Conservation (phyloP, 2,888 invertebrate genomes). For the Tenodera sinensis region DNA sequence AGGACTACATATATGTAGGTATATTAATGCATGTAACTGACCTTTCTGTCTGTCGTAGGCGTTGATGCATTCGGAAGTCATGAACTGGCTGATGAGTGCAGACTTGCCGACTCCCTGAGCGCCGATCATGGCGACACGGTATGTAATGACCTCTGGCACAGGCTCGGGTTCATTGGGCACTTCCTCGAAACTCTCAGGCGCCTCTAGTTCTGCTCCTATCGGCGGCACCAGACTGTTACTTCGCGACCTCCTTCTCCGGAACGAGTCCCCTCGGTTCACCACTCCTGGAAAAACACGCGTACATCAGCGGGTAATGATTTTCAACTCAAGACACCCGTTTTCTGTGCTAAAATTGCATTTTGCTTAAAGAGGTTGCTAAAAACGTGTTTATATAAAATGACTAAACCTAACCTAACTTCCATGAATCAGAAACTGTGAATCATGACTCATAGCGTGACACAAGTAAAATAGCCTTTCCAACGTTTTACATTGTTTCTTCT, state of each 20-base stretch:
- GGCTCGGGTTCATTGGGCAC: slow-evolving; percentile 25
- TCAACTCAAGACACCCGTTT: too few relatives aligned
- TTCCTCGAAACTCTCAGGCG: slow-evolving; percentile 25
- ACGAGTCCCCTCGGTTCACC: slow-evolving; percentile 91
- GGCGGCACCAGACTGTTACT: slow-evolving; percentile 41
- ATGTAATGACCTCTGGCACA: slow-evolving; percentile 46
- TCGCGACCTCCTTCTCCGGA: slow-evolving; percentile 72
- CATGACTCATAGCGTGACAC: too few relatives aligned
- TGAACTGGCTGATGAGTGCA: slow-evolving; percentile 81
- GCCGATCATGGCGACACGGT: slow-evolving; percentile 73
- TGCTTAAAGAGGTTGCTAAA: too few relatives aligned
- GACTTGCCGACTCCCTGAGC: slow-evolving; percentile 81
- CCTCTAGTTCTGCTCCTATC: slow-evolving; percentile 30
- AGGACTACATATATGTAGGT: too few relatives aligned
- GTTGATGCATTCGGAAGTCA: slow-evolving; percentile 91
- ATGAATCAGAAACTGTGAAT: too few relatives aligned
- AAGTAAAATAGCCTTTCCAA: too few relatives aligned
- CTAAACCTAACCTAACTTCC: too few relatives aligned
- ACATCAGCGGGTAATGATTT: too few relatives aligned
- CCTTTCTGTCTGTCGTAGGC: slow-evolving; percentile 86
- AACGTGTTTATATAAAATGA: too few relatives aligned
- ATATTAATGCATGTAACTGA: too few relatives aligned
- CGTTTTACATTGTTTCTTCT: too few relatives aligned
- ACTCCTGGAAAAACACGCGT: slow-evolving; percentile 60
- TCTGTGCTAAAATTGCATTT: too few relatives aligned